Percentiles rank a stretch among this genome's conserved stretches.
These are phyloP conservation scores for Conistra vaccinii DNA, from an alignment of 2,888 invertebrate genomes.

Conservation along the genomic window DNA sequence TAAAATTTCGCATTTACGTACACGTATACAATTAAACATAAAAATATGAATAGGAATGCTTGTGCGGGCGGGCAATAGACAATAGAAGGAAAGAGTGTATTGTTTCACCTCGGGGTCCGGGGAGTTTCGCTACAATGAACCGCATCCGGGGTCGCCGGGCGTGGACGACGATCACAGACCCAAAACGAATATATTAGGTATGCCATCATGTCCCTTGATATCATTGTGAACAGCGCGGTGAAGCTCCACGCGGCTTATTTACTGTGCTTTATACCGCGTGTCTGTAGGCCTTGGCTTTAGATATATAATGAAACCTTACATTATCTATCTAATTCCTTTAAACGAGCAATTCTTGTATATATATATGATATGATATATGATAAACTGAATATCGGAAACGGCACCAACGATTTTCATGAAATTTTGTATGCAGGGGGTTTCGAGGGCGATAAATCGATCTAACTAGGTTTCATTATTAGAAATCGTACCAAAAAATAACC, in stretches of 20 bases:
- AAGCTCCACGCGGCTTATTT: conserved; percentile 17
- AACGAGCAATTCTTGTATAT: no score
- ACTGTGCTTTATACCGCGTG: conserved; percentile 10
- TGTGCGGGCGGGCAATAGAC: conserved; percentile 75
- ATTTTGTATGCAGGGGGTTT: no score
- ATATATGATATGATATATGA: no score
- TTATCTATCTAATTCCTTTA: no score
- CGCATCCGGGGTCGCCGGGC: conserved; percentile 85
- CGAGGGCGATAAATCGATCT: no score
- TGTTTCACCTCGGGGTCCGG: conserved; percentile 88
- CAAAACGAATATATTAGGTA: conserved; percentile 73
- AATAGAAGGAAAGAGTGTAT: conserved; percentile 89
- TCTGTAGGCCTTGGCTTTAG: background rate
- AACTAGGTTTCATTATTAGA: no score
- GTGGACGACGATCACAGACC: conserved; percentile 72
- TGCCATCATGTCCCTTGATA: conserved; percentile 61
- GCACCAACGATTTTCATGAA: no score
- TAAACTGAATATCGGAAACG: no score
- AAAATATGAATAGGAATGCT: conserved; percentile 70
- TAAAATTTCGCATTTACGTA: conserved; percentile 60
- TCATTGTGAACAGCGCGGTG: conserved; percentile 41
- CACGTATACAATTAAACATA: conserved; percentile 55
- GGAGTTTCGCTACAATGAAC: conserved; percentile 90
- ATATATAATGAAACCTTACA: no score
- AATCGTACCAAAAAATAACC: no score